Base-by-base conservation (phyloP, 2,888 invertebrate genomes). In the Anorthoa munda region DNA sequence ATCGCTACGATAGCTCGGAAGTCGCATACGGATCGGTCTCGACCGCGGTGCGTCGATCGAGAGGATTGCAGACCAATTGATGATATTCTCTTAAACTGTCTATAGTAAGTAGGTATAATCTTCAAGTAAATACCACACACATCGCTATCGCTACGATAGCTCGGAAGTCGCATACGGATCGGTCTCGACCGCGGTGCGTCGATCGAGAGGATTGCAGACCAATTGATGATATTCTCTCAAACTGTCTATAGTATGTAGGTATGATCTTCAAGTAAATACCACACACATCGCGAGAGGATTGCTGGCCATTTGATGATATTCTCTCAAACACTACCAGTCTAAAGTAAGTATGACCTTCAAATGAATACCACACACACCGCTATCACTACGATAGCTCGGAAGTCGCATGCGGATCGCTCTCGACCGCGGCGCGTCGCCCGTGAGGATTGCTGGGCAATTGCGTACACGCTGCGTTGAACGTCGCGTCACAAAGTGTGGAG, bases 391-490 rank as follows among this genome's bases (percentile, higher is more conserved):
- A 60, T 46, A 39, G 72, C 39, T 59, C 21, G 80, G 74, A 73
- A 75, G 58, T 83, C 58, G 66, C 53, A 58, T 23, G 46, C 58
- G 45, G 74, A 56, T 71, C 79, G 68, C 74, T 77, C 66, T 65
- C 74, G 71, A 83, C 85, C 82, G 55, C 71, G 72, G 66, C 67
- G 58, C 75, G 65, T 83, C 72, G 63, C 55, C 69, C 55, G 68
- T 63, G 55, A 18, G 26, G 50, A 59, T 70, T 86, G 77, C 69
- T 88, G 84, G 83, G 88, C 88, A 89, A 91, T 90, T 90, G 91
- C 84, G 87, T 85, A 88, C 88, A 85, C 90, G 89, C 87, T 88
- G 89, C 88, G 79, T 76, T 90, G 87, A 69, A 81, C 89, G 86
- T 79, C 72, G 46, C 53, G 56, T 53, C 67, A 9, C 7, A 17